Conservation (phyloP, 1,140 invertebrate species). For the Neodiprion pinetum region DNA sequence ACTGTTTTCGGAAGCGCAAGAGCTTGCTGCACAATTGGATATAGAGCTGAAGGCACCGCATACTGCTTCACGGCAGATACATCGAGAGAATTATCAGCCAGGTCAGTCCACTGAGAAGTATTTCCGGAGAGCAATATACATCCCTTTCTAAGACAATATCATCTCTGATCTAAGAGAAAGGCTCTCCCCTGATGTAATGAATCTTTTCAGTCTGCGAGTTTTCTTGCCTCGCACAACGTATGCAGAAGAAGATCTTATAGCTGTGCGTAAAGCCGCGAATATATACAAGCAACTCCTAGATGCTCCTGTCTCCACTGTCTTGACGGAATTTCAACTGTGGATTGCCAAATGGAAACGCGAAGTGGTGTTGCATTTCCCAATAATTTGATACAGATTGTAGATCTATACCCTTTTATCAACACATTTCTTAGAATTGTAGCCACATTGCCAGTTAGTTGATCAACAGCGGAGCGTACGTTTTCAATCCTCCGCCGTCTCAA, state of each 20-base stretch:
- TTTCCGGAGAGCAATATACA: slow-evolving; percentile 28
- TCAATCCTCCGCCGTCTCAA: slow-evolving; percentile 41
- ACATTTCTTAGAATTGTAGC: slow-evolving; percentile 29
- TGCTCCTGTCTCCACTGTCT: slow-evolving; percentile 22
- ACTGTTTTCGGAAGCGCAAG: slow-evolving; percentile 21
- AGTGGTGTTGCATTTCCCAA: neutral
- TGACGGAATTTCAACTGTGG: slow-evolving; percentile 28
- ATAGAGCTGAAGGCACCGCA: slow-evolving; percentile 28
- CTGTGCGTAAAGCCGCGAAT: slow-evolving; percentile 20
- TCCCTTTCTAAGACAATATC: slow-evolving; percentile 33
- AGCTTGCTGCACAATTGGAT: slow-evolving; percentile 20
- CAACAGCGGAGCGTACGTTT: slow-evolving; percentile 43
- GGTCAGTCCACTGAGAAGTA: slow-evolving; percentile 28
- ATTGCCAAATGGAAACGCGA: slow-evolving; percentile 35
- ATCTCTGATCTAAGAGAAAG: slow-evolving; percentile 27
- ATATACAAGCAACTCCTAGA: slow-evolving; percentile 25
- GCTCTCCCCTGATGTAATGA: slow-evolving; percentile 26
- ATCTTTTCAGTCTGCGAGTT: slow-evolving; percentile 24
- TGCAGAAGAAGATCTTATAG: slow-evolving; percentile 8
- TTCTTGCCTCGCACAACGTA: slow-evolving; percentile 19
- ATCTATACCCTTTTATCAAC: slow-evolving; percentile 33
- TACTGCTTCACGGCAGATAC: slow-evolving; percentile 20
- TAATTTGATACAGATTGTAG: slow-evolving; percentile 3
- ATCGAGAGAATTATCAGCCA: slow-evolving; percentile 26
- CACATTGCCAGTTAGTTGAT: slow-evolving; percentile 44